Evolutionary conservation across 2,797 vertebrate species (phyloP), one percentile per base, ranked within the genome.

Genomic region (Alca torda): DNA sequence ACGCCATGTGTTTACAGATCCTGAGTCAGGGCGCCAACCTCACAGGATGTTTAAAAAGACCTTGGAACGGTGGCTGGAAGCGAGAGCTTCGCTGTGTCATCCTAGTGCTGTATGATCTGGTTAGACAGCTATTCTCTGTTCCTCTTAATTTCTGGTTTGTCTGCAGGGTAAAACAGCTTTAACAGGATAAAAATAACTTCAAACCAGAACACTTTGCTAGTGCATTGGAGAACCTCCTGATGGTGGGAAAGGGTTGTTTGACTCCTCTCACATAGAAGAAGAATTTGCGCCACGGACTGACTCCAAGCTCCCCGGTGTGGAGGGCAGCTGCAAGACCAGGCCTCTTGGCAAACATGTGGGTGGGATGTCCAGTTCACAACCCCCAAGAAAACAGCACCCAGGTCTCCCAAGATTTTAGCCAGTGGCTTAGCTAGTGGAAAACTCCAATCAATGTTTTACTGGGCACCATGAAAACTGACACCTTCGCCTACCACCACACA

Each of bases 21-120:
- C n/a, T 28, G 45, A 64, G 20, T 74, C 23, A 69, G 61, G 78
- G 54, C 0, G 11, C 70, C 63, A 93, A 88, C n/a, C 39, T 93
- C 83, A 89, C 77, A 90, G 88, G 83, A 92, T 90, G 80, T 95
- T 95, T 95, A 67, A 72, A 96, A 93, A 93, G 67, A 67, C 64
- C 48, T 84, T 56, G 81, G 45, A 93, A 87, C 39, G 37, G 48
- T 13, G 16, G 19, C 67, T 77, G 60, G n/a, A 93, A 87, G 23
- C 0, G 16, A 60, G 56, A 31, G 25, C 28, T 77, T 89, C 7
- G 0, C 45, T 84, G 20, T 89, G 68, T 48, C 9, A 13, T 54
- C 48, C 37, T 39, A 89, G 39, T 1, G 1, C 35, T 0, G 1
- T 56, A n/a, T 30, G n/a, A 76, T 65, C 25, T 10, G 1, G 30